A percentile compares a stretch with the other conserved stretches of the same genome.
Evolutionary conservation across 2,113 vertebrate genomes (phyloP).

Genomic region (Mystacornis crossleyi): DNA sequence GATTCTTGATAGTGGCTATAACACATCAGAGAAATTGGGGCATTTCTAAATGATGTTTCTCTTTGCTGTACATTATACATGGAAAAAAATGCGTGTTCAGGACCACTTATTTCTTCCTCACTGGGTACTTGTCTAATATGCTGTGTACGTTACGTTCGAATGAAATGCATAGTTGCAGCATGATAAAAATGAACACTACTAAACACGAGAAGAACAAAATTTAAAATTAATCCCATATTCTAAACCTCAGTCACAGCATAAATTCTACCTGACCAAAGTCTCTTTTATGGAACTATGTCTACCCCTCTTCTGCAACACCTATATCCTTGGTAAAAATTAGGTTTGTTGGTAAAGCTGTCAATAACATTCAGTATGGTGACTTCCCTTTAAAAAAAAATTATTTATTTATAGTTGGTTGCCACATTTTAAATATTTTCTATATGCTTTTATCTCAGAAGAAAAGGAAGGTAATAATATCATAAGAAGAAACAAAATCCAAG

Average conservation of each 20-base stretch:
- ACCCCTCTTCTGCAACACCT: not conserved
- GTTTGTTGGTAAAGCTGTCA: not conserved
- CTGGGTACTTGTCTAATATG: not conserved
- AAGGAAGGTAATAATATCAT: not conserved
- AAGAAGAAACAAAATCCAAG: not conserved
- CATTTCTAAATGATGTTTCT: not conserved
- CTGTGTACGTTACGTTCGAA: not conserved
- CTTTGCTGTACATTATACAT: not conserved
- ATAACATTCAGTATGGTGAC: not conserved
- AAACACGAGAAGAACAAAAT: not conserved
- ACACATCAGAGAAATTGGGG: not conserved
- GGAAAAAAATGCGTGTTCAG: not conserved
- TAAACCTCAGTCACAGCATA: not conserved
- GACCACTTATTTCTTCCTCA: not conserved
- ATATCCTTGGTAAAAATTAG: not conserved
- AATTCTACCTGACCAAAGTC: not conserved
- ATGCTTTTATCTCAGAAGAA: not conserved
- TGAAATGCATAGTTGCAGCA: not conserved
- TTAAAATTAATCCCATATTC: not conserved
- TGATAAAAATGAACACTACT: not conserved
- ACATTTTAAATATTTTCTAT: not conserved
- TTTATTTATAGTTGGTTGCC: not conserved
- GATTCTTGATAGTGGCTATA: not conserved
- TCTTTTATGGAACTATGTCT: not conserved
- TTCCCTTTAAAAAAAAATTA: not conserved